Percentiles rank a stretch among this genome's conserved stretches.
Evolutionary conservation across 2,888 invertebrate species (phyloP).

Genomic region (Chorisops tibialis): DNA sequence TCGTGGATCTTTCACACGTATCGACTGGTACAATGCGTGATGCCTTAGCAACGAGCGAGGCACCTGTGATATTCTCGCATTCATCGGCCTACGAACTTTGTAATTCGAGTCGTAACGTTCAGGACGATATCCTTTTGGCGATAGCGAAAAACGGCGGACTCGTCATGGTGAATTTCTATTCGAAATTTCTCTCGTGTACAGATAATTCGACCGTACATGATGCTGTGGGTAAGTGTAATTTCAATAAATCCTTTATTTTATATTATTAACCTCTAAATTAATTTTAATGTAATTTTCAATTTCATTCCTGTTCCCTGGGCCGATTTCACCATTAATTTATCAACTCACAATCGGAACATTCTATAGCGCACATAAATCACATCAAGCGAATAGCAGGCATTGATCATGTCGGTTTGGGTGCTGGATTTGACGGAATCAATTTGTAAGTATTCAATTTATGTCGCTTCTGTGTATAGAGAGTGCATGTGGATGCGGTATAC

Average conservation of each 20-base stretch:
- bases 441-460: constrained; percentile 65
- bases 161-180: constrained; percentile 85
- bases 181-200: constrained; percentile 71
- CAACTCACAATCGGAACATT: background rate
- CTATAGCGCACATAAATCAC: constrained; percentile 83
- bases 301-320: background rate
- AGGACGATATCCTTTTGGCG: constrained; percentile 68
- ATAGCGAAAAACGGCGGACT: constrained; percentile 76
- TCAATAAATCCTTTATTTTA: background rate
- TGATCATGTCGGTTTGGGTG: constrained; percentile 84
- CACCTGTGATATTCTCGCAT: constrained; percentile 84
- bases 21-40: constrained; percentile 77
- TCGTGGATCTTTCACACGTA: constrained; percentile 81
- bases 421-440: constrained; percentile 87
- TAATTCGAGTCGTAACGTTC: constrained; percentile 77
- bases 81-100: constrained; percentile 78
- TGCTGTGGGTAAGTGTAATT: constrained; percentile 66
- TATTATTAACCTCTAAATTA: background rate
- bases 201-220: constrained; percentile 72
- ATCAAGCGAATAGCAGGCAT: constrained; percentile 80
- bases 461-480: background rate
- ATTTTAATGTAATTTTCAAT: background rate
- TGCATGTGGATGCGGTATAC: background rate
- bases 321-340: background rate
- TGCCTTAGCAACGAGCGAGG: constrained; percentile 70